Percentiles rank a stretch among this genome's conserved stretches.
Conservation (phyloP, 2,113 vertebrate species). For the Grus americana region DNA sequence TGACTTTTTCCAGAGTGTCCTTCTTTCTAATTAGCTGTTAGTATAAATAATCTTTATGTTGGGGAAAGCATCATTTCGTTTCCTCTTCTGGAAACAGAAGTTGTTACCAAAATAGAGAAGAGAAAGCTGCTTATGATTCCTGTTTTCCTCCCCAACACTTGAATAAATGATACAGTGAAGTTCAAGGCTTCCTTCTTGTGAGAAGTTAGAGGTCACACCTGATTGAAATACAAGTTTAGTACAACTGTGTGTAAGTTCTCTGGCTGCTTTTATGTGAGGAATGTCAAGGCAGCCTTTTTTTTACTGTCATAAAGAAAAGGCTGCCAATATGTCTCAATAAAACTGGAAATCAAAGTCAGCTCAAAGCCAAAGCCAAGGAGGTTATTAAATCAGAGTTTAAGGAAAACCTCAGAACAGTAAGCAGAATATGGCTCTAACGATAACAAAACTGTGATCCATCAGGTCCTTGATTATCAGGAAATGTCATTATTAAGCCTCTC, state of each 20-base stretch:
- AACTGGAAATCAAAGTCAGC: neutral
- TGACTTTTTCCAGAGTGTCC: neutral
- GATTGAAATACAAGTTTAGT: neutral
- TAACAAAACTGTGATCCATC: neutral
- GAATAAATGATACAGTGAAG: neutral
- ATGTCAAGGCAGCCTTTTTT: constrained; percentile 24
- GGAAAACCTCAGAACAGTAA: neutral
- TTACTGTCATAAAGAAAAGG: neutral
- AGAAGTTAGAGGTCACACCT: constrained; percentile 5
- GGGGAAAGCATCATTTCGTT: neutral
- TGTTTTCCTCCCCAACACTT: neutral
- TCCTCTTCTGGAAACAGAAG: neutral
- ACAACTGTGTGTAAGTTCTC: neutral
- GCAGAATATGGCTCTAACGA: neutral
- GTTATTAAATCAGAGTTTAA: constrained; percentile 8
- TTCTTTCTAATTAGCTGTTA: neutral
- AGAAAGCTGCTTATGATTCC: neutral
- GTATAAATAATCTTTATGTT: neutral
- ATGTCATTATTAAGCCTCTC: neutral
- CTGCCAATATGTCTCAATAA: constrained; percentile 3
- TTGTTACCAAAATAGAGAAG: neutral
- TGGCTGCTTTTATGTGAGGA: neutral
- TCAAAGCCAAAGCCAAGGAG: constrained; percentile 6
- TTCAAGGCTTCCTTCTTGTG: neutral
- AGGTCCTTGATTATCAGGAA: neutral